Evolutionary conservation across 2,113 vertebrate species (phyloP), one percentile per base, ranked within the genome.

Genomic region (Progne subis): DNA sequence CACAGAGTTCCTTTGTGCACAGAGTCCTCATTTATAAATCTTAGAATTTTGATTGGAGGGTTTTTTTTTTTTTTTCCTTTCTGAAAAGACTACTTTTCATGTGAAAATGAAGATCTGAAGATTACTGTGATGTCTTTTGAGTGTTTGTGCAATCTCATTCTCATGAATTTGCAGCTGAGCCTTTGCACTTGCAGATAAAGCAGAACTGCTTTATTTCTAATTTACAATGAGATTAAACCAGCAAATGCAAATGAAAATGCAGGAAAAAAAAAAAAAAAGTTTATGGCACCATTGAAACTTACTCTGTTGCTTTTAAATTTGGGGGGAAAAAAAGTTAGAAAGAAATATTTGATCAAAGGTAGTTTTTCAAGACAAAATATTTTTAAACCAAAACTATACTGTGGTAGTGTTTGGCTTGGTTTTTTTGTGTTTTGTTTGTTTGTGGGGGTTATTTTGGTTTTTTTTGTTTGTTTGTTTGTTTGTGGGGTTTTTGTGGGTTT

Each of bases 1-100:
- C 71, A 96, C 84, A 93, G 55, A 92, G 84, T 78, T 88, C 77
- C 80, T 97, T 96, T 97, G 89, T 97, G 55, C 23, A 56, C 31
- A 71, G 63, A 60, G 31, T 43, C 23, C 41, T 91, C 88, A 77
- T 68, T 94, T 94, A 88, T 37, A 94, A 90, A 70, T 56, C 43
- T 13, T 29, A 64, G 50, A 60, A 46, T 92, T 93, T 85, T 78
- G 57, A 70, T 32, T 69, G 81, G 55, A 93, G 37, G 37, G 41
- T 21, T 37, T 37, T 37, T 19, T 46, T 46, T 46, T 79, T 65
- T 37, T 75, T 82, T 69, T 41, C 21, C 44, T 68, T 92, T 75
- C 69, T 76, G 46, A 59, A 86, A 69, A 71, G 49, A 34, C 34
- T 47, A 59, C 37, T 77, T 84, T 79, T 74, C 50, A 59, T 39